Base-by-base conservation (phyloP, 2,888 invertebrate genomes). In the Salticus scenicus region DNA sequence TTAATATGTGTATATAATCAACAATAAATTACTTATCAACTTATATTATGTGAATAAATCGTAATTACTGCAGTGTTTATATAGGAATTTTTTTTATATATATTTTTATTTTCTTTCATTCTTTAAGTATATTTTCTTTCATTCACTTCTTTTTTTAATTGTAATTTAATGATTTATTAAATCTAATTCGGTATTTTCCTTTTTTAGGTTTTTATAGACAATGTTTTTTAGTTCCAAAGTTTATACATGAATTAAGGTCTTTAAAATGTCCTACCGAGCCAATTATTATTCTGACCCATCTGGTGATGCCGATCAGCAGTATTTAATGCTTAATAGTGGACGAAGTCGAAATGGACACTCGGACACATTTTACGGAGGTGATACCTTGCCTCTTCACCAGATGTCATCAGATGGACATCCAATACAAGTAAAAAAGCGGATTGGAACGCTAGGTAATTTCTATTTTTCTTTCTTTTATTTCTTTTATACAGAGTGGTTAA, bases 331-430 rank as follows among this genome's bases (percentile, higher is more conserved):
- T 8, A 51, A 47, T 47, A 63, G 72, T 69, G 37, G 30, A 2
- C 47, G 83, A 27, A 70, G 70, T 5, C 75, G 71, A 1, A 77
- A 84, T 77, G 77, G 83, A 1, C 70, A 70, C 67, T 10, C 81
- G 8, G 82, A 82, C 33, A 17, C 37, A 27, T 81, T 66, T n/a
- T 70, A 75, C 28, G 27, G 75, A 28, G 77, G 83, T 1, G 83
- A 84, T 20, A 73, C 83, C 0, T 57, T 84, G 37, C 83, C 83
- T 17, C 31, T 84, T 31, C 77, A 37, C n/a, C 83, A 84, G 30
- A 73, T 84, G 31, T 70, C 83, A 12, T 33, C 66, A 17, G 82
- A 82, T 14, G 27, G 75, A 8, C 41, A 64, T 12, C 70, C 74
- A 5, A 30, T 28, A 10, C 76, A 74, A 33, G 69, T 57, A 1